A percentile compares a stretch with the other conserved stretches of the same genome.
Conservation (phyloP, 2,113 vertebrate genomes). For the Alectura lathami region DNA sequence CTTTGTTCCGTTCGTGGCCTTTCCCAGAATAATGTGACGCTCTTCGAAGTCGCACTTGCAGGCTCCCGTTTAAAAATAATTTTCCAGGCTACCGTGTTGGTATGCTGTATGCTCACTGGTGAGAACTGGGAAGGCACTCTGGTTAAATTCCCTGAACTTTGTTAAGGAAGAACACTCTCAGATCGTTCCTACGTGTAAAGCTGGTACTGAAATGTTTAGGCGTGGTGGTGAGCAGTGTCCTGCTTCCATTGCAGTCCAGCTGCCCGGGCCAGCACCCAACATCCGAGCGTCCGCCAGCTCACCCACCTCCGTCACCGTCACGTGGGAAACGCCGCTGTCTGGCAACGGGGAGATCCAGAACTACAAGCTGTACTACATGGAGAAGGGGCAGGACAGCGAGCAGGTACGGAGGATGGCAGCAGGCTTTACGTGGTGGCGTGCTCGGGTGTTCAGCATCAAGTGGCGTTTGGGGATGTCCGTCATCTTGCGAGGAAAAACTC, state of each 20-base stretch:
- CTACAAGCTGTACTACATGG: conserved; percentile 95
- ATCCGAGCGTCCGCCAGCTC: conserved; percentile 82
- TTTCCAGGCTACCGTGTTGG: accelerated
- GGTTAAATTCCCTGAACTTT: background rate
- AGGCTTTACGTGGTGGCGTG: background rate
- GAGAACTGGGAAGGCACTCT: background rate
- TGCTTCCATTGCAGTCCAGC: conserved; percentile 84
- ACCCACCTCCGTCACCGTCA: conserved; percentile 84
- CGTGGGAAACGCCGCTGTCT: conserved; percentile 89
- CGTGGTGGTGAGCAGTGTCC: background rate
- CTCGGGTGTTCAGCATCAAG: background rate
- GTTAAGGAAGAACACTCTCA: background rate
- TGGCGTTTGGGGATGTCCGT: background rate
- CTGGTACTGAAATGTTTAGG: accelerated
- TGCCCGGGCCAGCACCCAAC: conserved; percentile 93
- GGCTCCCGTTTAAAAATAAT: background rate
- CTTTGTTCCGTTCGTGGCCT: background rate
- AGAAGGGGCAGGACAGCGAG: conserved; percentile 86
- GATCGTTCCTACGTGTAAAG: background rate
- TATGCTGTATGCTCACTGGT: background rate
- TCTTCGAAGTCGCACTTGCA: background rate
- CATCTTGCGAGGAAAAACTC: accelerated
- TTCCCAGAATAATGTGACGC: background rate
- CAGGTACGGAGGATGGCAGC: conserved; percentile 78
- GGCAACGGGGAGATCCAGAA: conserved; percentile 94